phyloP scores from a whole-genome alignment of 2,113 vertebrate genomes.

The Perognathus longimembris region DNA sequence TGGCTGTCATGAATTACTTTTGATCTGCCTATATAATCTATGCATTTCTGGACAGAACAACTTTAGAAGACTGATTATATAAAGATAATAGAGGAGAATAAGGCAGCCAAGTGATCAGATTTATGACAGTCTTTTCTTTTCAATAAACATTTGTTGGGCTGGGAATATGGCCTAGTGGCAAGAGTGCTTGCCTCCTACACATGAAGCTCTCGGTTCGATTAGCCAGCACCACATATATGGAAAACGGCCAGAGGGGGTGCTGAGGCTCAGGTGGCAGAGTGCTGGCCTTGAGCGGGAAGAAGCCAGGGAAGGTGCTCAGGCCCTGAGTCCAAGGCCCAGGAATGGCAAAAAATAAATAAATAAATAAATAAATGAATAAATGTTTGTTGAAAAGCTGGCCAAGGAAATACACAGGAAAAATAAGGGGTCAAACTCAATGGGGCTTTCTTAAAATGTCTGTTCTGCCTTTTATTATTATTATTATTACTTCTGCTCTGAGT shows the following conservation, averaged over 20 bases:
- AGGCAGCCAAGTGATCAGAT: background rate
- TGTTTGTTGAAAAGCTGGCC: constrained; percentile 11
- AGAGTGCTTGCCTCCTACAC: too few species aligned
- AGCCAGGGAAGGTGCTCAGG: too few species aligned
- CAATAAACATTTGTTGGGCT: background rate
- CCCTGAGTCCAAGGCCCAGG: too few species aligned
- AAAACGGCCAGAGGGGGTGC: too few species aligned
- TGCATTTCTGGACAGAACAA: background rate
- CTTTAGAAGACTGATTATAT: background rate
- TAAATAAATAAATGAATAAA: too few species aligned
- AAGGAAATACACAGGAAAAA: background rate
- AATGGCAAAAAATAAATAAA: too few species aligned
- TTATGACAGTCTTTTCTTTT: background rate
- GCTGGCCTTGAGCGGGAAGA: too few species aligned
- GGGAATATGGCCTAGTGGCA: too few species aligned
- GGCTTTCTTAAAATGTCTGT: background rate
- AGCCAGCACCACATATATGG: too few species aligned
- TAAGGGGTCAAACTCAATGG: background rate
- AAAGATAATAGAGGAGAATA: constrained; percentile 28
- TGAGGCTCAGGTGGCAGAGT: too few species aligned
- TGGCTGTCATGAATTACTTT: background rate
- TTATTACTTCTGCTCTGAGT: background rate
- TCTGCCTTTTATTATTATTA: too few species aligned
- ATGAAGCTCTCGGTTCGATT: too few species aligned
- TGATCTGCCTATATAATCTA: background rate